Evolutionary conservation across 1,140 invertebrate species (phyloP), one percentile per base, ranked within the genome.

Genomic region (Conus betulinus): DNA sequence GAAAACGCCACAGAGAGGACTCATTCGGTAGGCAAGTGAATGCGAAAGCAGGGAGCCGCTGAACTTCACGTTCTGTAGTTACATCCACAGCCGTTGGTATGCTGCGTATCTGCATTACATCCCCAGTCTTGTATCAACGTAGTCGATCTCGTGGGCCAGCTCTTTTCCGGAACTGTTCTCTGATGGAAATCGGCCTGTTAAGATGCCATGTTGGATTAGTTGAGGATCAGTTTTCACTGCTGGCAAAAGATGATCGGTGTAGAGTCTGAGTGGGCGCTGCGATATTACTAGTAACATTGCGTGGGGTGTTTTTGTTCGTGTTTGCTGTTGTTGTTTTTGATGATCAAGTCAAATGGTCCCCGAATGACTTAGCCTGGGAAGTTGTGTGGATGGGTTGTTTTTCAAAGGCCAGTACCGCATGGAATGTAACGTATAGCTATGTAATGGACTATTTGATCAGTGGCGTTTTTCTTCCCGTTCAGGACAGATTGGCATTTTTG

Each of bases 401-500:
- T 81, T 10, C 25, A 81, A 13, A 81, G 78, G 78, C 78, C 78
- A 81, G 78, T 81, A 81, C 78, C 15, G 25, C 11, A 52, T 81
- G 25, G 10, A 51, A 81, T 81, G 78, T 81, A 74, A n/a, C 67
- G 20, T 74, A 25, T 20, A 74, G 13, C 67, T 20, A 7, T 74
- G n/a, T 25, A 74, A n/a, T 7, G 7, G 7, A 74, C 20, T 0
- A 1, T 8, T 4, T 74, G n/a, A 17, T 74, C n/a, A 74, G 67
- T n/a, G 39, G 67, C 20, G 67, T 20, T 74, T 71, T 71, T 23
- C 7, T 74, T 74, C 7, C 23, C 67, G 7, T 20, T 74, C 7
- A n/a, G 7, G 17, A 7, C 7, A n/a, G 17, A n/a, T 74, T 74
- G 7, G 7, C 7, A 20, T 25, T 74, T 74, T 25, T 20, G 13